phyloP scores from a whole-genome alignment of 30 jellyfish, hydroid and myxozoan genomes.

The Sanderia malayensis region DNA sequence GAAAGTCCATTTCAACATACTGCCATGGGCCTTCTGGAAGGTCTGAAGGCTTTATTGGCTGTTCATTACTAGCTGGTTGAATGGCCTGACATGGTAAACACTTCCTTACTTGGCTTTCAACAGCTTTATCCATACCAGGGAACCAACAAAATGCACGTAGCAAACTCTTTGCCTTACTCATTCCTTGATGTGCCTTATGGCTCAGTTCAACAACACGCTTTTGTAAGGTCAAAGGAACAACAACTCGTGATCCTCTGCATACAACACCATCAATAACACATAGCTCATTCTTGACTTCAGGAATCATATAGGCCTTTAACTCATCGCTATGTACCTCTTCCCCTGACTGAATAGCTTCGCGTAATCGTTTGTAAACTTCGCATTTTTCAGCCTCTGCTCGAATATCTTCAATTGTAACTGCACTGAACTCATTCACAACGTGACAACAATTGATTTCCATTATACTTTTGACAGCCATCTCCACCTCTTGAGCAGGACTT shows the following conservation, averaged over 20 bases:
- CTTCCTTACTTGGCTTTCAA: constrained; percentile 3
- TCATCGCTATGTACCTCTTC: constrained; percentile 3
- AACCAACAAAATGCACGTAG: constrained; percentile 3
- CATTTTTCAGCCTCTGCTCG: constrained; percentile 5
- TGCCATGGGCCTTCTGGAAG: constrained; percentile 9
- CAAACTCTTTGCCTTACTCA: constrained; percentile 3
- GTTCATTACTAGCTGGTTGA: constrained; percentile 6
- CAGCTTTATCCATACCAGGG: constrained; percentile 5
- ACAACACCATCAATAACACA: constrained; percentile 1
- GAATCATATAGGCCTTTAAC: constrained; percentile 2
- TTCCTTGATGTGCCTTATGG: constrained; percentile 4
- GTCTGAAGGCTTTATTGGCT: constrained; percentile 11
- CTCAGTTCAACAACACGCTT: constrained; percentile 4
- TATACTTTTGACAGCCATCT: constrained; percentile 2
- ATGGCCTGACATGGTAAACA: constrained; percentile 3
- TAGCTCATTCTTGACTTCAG: constrained; percentile 3
- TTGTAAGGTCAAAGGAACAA: constrained; percentile 2
- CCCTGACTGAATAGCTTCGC: constrained; percentile 6
- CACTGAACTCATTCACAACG: constrained; percentile 4
- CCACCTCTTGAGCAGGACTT: constrained; percentile 5
- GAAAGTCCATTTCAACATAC: constrained; percentile 22
- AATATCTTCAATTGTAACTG: constrained; percentile 1
- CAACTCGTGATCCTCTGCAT: constrained; percentile 3
- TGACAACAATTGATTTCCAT: background rate
- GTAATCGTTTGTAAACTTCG: constrained; percentile 1